Evolutionary conservation across 2,113 vertebrate genomes (phyloP), one percentile per base, ranked within the genome.

Genomic region (Phocoena phocoena): DNA sequence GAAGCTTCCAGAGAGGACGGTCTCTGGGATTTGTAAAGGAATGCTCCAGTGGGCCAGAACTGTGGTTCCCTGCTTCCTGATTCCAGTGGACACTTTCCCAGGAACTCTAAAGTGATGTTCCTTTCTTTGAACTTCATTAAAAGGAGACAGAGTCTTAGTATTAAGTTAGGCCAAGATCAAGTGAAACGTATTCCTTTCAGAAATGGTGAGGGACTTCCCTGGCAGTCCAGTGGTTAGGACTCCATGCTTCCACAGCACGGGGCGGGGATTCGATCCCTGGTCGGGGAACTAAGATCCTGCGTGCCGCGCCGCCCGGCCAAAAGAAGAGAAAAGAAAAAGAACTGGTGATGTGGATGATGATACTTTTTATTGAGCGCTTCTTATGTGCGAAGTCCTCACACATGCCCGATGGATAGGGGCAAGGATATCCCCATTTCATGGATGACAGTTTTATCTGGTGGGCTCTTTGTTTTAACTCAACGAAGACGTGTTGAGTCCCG

Each of bases 261-360:
- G 55, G 55, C 20, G 20, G 18, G 55, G 20, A 8, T 58, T 77
- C 2, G 1, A 12, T 21, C 44, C 44, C 28, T 77, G 74, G 5
- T 11, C 33, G 15, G 73, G 15, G 73, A 50, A 31, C 41, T 31
- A 74, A 47, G 41, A 31, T 31, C 73, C 73, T 20, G 26, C 73
- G 2, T 76, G 44, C 26, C 1, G 0, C 2, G 26, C 15, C 8
- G 4, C 44, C 1, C 8, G 0, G 7, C 26, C 28, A 31, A 20
- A 58, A 58, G 20, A 55, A 55, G 20, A 55, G 18, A 58, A 21
- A 55, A 18, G 5, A 7, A 2, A 20, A 20, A 6, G 73, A 76
- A 47, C 31, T 6, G 8, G 85, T 70, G 47, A 62, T 82, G 44
- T 68, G 53, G 28, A 33, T 53, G 33, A 36, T 83, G 88, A 26